Base-by-base conservation (phyloP, 2,113 vertebrate genomes). In the Oryzias javanicus region DNA sequence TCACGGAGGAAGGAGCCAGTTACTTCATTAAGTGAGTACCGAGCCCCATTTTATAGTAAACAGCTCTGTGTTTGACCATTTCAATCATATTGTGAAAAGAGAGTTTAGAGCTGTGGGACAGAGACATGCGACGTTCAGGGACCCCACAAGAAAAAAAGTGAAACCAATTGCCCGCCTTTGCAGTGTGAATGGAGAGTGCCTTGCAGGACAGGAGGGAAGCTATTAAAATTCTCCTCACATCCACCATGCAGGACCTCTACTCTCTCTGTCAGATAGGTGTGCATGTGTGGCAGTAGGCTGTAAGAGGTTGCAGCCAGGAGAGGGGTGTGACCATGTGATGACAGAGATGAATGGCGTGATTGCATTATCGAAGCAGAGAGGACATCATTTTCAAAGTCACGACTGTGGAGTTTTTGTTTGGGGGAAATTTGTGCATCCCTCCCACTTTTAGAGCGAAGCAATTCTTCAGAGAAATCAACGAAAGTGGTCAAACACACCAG, bases 11-110 rank as follows among this genome's bases (percentile, higher is more conserved):
- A 78, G 97, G 97, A 77, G 97, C 95, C 87, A 98, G 97, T 86
- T 98, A 94, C 92, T 98, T 98, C 90, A 98, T 98, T 83, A 94
- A 98, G 97, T 98, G 88, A 97, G 96, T 27, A 6, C 25, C 35
- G 35, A 12, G 12, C 12, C 10, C 25, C 25, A 4, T 27, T 5
- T 6, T 6, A 22, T 27, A 27, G 25, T 4, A 27, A 27, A 27
- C 4, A 8, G 8, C 35, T 35, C 35, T 4, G 19, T 20, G 22
- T 20, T 55, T 16, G 7, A 6, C 10, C 18, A 14, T 7, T 14
- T 35, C 16, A 14, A 24, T 18, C 18, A 22, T 45, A 22, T 13
- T 22, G 18, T 60, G 49, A 18, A 45, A 53, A 59, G 10, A 18
- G 53, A 58, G 55, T 35, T 45, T 45, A 68, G 58, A 47, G 60